phyloP scores from a whole-genome alignment of 2,797 vertebrate genomes.

The Phoeniculus purpureus region DNA sequence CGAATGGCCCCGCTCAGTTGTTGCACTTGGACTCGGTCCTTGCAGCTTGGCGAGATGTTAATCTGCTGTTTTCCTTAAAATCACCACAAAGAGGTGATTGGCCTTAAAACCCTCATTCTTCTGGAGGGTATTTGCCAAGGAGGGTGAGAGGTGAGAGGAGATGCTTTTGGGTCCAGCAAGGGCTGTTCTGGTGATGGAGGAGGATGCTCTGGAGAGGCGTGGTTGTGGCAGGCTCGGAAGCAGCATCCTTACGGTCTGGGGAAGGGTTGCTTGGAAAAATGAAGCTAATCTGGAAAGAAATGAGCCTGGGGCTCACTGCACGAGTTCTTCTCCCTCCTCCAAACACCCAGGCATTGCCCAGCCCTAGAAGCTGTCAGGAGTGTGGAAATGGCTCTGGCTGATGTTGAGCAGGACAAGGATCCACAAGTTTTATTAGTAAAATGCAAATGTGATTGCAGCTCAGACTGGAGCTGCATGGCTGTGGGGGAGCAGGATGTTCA shows the following conservation, averaged over 20 bases:
- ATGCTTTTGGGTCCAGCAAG: neutral
- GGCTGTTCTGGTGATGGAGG: neutral
- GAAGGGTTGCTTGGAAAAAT: neutral
- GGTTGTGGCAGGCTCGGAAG: neutral
- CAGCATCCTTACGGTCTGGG: neutral
- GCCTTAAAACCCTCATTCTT: neutral
- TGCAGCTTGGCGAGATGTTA: neutral
- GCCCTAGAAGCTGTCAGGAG: neutral
- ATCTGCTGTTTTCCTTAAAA: slow-evolving; percentile 40
- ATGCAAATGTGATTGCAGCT: neutral
- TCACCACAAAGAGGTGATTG: neutral
- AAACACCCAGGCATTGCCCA: neutral
- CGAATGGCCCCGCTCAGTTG: neutral
- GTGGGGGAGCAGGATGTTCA: neutral
- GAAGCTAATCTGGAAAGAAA: neutral
- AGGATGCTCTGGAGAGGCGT: neutral
- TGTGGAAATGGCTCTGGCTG: neutral
- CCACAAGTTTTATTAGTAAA: neutral
- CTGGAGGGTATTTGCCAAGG: neutral
- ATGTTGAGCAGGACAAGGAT: neutral
- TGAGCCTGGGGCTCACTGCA: accelerated
- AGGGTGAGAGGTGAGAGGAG: neutral
- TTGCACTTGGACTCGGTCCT: slow-evolving; percentile 23
- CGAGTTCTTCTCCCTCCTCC: neutral
- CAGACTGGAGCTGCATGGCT: neutral